A percentile compares a stretch with the other conserved stretches of the same genome.
These are phyloP conservation scores for Cryptocephalus moraei DNA, from an alignment of 2,888 invertebrate species.

Conservation along the genomic window DNA sequence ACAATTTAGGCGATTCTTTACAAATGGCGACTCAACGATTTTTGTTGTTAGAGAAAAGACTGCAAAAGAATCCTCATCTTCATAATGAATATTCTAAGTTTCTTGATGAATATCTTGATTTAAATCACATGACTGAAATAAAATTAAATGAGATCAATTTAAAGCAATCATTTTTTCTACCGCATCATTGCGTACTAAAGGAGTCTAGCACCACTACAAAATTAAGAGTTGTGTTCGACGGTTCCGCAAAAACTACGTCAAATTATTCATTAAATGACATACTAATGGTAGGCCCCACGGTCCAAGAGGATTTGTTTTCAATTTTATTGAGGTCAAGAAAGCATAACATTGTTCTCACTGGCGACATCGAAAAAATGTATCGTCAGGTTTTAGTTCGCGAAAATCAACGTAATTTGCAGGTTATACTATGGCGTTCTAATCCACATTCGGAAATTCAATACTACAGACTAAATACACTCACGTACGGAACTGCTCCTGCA, in stretches of 20 bases:
- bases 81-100: slow-evolving; percentile 8
- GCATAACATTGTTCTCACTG: slow-evolving; percentile 13
- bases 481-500: slow-evolving; percentile 15
- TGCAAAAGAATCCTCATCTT: background rate
- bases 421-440: slow-evolving; percentile 14
- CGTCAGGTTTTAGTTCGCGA: slow-evolving; percentile 11
- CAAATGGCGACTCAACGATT: background rate
- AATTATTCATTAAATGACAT: slow-evolving; percentile 16
- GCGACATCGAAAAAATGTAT: slow-evolving; percentile 20
- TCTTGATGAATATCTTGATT: slow-evolving; percentile 11
- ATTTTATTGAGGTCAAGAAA: slow-evolving; percentile 16
- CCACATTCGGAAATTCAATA: slow-evolving; percentile 5
- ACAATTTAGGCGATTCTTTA: background rate
- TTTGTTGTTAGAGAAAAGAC: background rate
- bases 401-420: slow-evolving; percentile 12
- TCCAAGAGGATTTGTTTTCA: slow-evolving; percentile 16
- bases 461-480: slow-evolving; percentile 13
- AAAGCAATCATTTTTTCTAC: slow-evolving; percentile 10
- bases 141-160: background rate
- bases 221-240: slow-evolving; percentile 20
- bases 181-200: slow-evolving; percentile 21
- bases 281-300: slow-evolving; percentile 11
- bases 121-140: slow-evolving; percentile 9
- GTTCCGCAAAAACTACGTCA: slow-evolving; percentile 8
- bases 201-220: slow-evolving; percentile 18